These are phyloP conservation scores for Promerops cafer DNA, from an alignment of 2,113 vertebrate species.

Conservation along the genomic window DNA sequence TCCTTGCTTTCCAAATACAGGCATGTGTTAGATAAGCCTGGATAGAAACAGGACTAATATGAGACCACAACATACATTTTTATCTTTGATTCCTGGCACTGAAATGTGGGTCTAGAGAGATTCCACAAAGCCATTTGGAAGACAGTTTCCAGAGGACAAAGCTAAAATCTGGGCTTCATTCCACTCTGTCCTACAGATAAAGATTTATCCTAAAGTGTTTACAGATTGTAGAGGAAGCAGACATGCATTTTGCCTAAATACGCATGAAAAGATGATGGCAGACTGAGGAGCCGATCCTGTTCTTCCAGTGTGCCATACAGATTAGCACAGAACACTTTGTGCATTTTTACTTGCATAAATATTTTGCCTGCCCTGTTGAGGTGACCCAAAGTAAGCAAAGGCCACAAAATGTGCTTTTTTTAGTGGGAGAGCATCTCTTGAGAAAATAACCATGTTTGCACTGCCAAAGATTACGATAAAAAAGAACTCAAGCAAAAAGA, in stretches of 20 bases:
- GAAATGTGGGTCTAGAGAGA: background rate
- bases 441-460: background rate
- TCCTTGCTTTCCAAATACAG: background rate
- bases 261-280: background rate
- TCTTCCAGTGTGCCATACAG: background rate
- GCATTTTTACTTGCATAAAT: background rate
- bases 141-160: background rate
- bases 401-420: background rate
- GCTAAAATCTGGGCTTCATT: background rate
- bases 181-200: background rate
- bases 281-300: background rate
- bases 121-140: background rate
- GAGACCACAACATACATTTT: background rate
- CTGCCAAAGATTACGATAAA: background rate
- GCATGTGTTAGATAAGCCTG: background rate
- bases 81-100: background rate
- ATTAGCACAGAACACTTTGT: background rate
- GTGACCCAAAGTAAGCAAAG: background rate
- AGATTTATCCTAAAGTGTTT: background rate
- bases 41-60: background rate
- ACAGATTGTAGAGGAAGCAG: background rate
- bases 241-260: background rate
- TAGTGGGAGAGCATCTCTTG: background rate
- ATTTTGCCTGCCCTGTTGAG: background rate
- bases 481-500: background rate